phyloP scores from a whole-genome alignment of 1,140 invertebrate genomes.

The Thaumatotibia leucotreta region DNA sequence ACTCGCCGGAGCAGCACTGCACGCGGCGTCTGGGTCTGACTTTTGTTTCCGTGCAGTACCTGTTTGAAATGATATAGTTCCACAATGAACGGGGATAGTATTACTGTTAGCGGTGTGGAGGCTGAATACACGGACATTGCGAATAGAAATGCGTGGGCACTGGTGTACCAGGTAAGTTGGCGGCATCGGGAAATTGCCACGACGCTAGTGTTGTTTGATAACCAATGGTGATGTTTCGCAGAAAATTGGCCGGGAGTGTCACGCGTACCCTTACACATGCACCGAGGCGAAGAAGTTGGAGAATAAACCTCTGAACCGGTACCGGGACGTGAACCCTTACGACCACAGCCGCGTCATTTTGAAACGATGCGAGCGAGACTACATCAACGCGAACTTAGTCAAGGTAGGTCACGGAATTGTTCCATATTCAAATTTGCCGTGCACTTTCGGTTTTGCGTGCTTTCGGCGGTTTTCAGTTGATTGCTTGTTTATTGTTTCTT shows the following conservation, averaged over 20 bases:
- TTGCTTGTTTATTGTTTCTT: too few relatives aligned
- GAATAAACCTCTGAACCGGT: slow-evolving; percentile 91
- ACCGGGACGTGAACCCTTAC: slow-evolving; percentile 96
- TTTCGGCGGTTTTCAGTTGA: too few relatives aligned
- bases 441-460: neutral
- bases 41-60: slow-evolving; percentile 27
- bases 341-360: slow-evolving; percentile 94
- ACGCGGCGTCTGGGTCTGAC: slow-evolving; percentile 45
- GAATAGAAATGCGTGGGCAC: slow-evolving; percentile 79
- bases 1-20: neutral
- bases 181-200: slow-evolving; percentile 46
- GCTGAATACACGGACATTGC: slow-evolving; percentile 82
- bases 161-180: slow-evolving; percentile 81
- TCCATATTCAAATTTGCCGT: neutral
- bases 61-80: slow-evolving; percentile 49
- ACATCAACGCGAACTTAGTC: slow-evolving; percentile 96
- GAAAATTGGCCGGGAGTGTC: slow-evolving; percentile 74
- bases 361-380: slow-evolving; percentile 84
- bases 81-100: slow-evolving; percentile 48
- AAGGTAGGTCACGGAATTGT: slow-evolving; percentile 76
- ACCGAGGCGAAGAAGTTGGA: slow-evolving; percentile 87
- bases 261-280: slow-evolving; percentile 78
- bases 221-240: slow-evolving; percentile 31
- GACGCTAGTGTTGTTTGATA: slow-evolving; percentile 30
- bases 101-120: slow-evolving; percentile 77